These are phyloP conservation scores for Monopis laevigella DNA, from an alignment of 2,888 invertebrate genomes.

Conservation along the genomic window DNA sequence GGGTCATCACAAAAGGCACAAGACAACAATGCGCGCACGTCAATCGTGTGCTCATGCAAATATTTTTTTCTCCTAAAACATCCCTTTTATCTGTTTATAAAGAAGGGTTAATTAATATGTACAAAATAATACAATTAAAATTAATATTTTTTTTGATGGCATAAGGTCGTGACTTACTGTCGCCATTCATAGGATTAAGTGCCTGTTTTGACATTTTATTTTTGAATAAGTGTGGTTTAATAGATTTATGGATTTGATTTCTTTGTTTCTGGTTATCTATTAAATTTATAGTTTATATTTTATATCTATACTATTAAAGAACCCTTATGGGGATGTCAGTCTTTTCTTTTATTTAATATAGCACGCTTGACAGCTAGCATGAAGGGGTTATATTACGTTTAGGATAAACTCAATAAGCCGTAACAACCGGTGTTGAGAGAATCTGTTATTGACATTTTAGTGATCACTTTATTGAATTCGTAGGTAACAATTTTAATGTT, in stretches of 20 bases:
- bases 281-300: slow-evolving; percentile 40
- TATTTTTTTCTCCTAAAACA: slow-evolving; percentile 62
- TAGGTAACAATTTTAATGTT: no score
- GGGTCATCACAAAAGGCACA: slow-evolving; percentile 66
- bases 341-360: slow-evolving; percentile 42
- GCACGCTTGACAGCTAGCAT: slow-evolving; percentile 55
- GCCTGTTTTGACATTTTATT: slow-evolving; percentile 52
- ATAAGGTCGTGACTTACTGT: slow-evolving; percentile 60
- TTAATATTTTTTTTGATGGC: slow-evolving; percentile 50
- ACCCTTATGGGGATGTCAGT: slow-evolving; percentile 28
- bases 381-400: slow-evolving; percentile 64
- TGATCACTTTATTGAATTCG: slow-evolving; percentile 14
- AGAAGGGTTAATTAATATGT: slow-evolving; percentile 66
- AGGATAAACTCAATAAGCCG: slow-evolving; percentile 61
- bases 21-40: slow-evolving; percentile 64
- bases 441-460: slow-evolving; percentile 58
- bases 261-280: slow-evolving; percentile 54
- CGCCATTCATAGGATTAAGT: slow-evolving; percentile 53
- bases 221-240: slow-evolving; percentile 44
- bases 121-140: slow-evolving; percentile 60
- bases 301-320: slow-evolving; percentile 28
- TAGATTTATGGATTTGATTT: slow-evolving; percentile 46
- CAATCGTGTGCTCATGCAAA: slow-evolving; percentile 67
- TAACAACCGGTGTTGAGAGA: slow-evolving; percentile 58
- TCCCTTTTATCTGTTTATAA: slow-evolving; percentile 57